phyloP scores from a whole-genome alignment of 2,113 vertebrate genomes.

The Siniperca chuatsi region DNA sequence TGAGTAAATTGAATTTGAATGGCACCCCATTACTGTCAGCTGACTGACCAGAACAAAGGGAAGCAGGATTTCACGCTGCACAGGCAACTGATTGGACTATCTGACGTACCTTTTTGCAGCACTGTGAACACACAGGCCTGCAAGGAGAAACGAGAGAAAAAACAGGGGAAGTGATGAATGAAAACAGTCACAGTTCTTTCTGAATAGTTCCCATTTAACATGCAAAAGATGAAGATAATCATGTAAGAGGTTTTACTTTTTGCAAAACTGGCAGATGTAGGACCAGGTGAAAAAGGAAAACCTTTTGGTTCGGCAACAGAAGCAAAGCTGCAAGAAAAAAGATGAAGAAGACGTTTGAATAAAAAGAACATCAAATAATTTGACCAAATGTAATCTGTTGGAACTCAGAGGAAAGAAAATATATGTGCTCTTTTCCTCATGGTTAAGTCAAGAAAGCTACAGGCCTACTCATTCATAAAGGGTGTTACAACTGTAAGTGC shows the following conservation, averaged over 20 bases:
- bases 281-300: slow-evolving; percentile 99
- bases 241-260: slow-evolving; percentile 87
- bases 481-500: not conserved
- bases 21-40: not conserved
- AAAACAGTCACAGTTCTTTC: not conserved
- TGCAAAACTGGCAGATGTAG: slow-evolving; percentile 98
- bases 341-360: not conserved
- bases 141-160: slow-evolving; percentile 33
- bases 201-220: not conserved
- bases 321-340: slow-evolving; percentile 90
- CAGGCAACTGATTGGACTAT: not conserved
- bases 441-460: not conserved
- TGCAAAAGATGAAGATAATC: not conserved
- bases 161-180: not conserved
- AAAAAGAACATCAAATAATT: not conserved
- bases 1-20: not conserved
- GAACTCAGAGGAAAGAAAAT: not conserved
- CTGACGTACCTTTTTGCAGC: slow-evolving; percentile 95
- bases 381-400: not conserved
- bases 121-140: slow-evolving; percentile 98
- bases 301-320: slow-evolving; percentile 96
- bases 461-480: not conserved
- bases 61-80: not conserved
- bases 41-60: not conserved
- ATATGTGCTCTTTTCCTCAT: not conserved